Percentiles rank a stretch among this genome's conserved stretches.
Evolutionary conservation across 2,888 invertebrate species (phyloP).

Genomic region (Stegana nigrithorax): DNA sequence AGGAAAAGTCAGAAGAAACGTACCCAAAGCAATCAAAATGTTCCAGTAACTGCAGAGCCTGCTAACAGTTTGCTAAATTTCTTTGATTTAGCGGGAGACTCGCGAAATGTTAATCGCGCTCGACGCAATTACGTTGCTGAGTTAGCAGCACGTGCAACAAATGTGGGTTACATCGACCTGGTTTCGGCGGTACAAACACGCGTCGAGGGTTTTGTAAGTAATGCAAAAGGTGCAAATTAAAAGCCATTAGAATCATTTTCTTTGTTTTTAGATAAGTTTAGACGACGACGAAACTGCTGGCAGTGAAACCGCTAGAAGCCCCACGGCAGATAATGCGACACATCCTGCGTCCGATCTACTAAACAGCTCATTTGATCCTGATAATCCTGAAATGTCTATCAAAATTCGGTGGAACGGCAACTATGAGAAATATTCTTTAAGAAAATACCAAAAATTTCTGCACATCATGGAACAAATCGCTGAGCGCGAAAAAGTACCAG

Average conservation of each 20-base stretch:
- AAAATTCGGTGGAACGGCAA: constrained; percentile 57
- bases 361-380: constrained; percentile 45
- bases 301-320: constrained; percentile 1
- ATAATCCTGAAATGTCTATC: constrained; percentile 56
- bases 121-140: constrained; percentile 41
- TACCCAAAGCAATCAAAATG: background rate
- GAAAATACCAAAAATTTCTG: constrained; percentile 60
- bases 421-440: constrained; percentile 50
- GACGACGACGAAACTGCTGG: constrained; percentile 34
- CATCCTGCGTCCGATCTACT: background rate
- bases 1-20: background rate
- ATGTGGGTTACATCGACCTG: constrained; percentile 52
- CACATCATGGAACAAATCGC: constrained; percentile 54
- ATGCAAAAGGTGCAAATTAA: background rate
- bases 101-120: constrained; percentile 25
- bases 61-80: background rate
- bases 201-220: constrained; percentile 52
- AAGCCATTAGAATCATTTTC: too few relatives aligned
- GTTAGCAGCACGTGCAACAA: constrained; percentile 42
- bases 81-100: background rate
- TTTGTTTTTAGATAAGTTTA: too few relatives aligned
- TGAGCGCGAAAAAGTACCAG: constrained; percentile 47
- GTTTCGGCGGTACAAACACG: constrained; percentile 48
- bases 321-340: background rate
- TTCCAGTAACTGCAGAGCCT: background rate